These are phyloP conservation scores for Eurytoma adleriae DNA, from an alignment of 2,888 invertebrate genomes.

Conservation along the genomic window DNA sequence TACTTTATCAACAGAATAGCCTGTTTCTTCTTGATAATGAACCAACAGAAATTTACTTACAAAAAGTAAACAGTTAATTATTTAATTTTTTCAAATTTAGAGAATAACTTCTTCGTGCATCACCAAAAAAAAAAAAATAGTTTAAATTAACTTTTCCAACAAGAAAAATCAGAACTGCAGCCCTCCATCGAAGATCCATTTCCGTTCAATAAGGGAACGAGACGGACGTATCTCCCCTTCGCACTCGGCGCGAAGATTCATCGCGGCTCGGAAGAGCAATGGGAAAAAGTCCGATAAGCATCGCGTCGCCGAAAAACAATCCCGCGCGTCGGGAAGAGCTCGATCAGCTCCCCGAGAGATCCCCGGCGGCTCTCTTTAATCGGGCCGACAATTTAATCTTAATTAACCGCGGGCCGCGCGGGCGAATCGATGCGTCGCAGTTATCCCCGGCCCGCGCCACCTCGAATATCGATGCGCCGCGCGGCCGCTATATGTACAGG, in stretches of 20 bases:
- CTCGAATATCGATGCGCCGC: conserved; percentile 37
- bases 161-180: no score
- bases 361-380: conserved; percentile 44
- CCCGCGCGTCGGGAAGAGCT: neutral
- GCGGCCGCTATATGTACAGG: neutral
- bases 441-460: neutral
- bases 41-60: no score
- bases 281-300: neutral
- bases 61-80: no score
- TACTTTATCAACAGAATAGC: no score
- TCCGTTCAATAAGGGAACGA: no score
- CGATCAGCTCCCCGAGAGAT: neutral
- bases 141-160: no score
- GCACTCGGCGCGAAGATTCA: neutral
- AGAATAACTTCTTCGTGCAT: no score
- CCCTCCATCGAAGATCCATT: no score
- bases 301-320: neutral
- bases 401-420: conserved; percentile 61
- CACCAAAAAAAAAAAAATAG: no score
- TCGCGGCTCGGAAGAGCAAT: neutral
- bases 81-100: no score
- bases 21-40: no score
- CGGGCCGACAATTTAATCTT: conserved; percentile 61
- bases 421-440: conserved; percentile 58
- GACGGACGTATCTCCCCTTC: no score